phyloP scores from a whole-genome alignment of 2,797 vertebrate genomes.

The Tadarida brasiliensis region DNA sequence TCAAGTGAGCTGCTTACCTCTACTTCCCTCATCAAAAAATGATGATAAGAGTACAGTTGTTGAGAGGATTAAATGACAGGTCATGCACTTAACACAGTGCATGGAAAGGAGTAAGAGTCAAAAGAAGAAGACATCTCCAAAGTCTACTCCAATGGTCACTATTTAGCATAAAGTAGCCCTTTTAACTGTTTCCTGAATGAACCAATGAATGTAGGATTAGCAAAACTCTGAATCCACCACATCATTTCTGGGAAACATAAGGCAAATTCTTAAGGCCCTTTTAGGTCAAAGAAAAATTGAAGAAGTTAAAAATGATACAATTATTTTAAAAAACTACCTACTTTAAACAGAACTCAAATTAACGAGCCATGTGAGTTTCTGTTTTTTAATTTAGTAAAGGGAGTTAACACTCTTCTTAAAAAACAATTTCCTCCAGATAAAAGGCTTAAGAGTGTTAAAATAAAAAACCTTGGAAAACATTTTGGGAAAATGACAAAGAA shows the following conservation, averaged over 20 bases:
- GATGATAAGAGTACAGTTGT: background rate
- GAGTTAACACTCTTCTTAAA: background rate
- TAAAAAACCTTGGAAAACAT: background rate
- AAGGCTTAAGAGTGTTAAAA: background rate
- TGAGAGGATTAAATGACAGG: background rate
- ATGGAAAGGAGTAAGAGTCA: background rate
- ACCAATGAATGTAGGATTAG: background rate
- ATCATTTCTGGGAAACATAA: conserved; percentile 8
- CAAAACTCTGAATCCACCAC: conserved; percentile 23
- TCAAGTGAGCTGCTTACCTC: background rate
- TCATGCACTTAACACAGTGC: background rate
- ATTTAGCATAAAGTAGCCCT: background rate
- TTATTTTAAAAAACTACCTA: conserved; percentile 31
- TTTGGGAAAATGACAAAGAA: background rate
- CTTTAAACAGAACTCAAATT: conserved; percentile 34
- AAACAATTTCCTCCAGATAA: background rate
- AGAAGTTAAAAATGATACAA: background rate
- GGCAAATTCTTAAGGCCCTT: background rate
- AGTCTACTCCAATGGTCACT: background rate
- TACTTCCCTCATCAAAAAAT: conserved; percentile 27
- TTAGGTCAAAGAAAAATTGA: conserved; percentile 16
- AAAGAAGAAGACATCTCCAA: background rate
- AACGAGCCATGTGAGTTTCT: background rate
- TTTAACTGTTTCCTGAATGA: background rate
- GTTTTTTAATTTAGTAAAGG: conserved; percentile 27